Percentiles rank a stretch among this genome's conserved stretches.
Conservation (phyloP, 2,888 invertebrate species). For the Sinodicranocentrus sp. region DNA sequence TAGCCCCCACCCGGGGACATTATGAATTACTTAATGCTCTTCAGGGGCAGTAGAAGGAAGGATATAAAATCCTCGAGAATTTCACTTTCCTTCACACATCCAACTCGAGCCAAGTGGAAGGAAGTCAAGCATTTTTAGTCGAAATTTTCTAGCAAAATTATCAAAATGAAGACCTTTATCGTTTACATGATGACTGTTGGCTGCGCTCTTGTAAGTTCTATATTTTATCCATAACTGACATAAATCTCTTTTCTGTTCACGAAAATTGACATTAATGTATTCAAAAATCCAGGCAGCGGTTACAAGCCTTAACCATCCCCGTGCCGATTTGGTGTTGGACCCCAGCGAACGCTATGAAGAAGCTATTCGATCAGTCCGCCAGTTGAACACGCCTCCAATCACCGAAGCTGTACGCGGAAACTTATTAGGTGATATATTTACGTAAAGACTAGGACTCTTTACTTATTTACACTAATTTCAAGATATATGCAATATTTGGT, state of each 20-base stretch:
- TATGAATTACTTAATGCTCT: conserved; percentile 4
- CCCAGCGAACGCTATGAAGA: conserved; percentile 37
- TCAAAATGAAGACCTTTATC: conserved; percentile 24
- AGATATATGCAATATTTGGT: no score
- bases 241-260: no score
- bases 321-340: conserved; percentile 23
- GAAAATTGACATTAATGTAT: not conserved
- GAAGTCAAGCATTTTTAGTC: conserved; percentile 41
- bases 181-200: conserved; percentile 50
- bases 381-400: conserved; percentile 49
- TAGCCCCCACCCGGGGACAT: not conserved
- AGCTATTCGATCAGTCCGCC: conserved; percentile 51
- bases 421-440: no score
- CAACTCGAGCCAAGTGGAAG: not conserved
- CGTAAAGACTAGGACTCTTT: no score
- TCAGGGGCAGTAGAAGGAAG: not conserved
- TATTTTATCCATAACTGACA: not conserved
- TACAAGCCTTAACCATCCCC: conserved; percentile 15
- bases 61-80: conserved; percentile 22
- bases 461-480: no score
- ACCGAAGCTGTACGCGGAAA: conserved; percentile 67
- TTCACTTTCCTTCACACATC: conserved; percentile 31
- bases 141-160: not conserved
- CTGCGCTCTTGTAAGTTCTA: conserved; percentile 35
- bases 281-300: not conserved